A percentile compares a stretch with the other conserved stretches of the same genome.
Evolutionary conservation across 2,888 invertebrate species (phyloP).

Genomic region (Diplolepis rosae): DNA sequence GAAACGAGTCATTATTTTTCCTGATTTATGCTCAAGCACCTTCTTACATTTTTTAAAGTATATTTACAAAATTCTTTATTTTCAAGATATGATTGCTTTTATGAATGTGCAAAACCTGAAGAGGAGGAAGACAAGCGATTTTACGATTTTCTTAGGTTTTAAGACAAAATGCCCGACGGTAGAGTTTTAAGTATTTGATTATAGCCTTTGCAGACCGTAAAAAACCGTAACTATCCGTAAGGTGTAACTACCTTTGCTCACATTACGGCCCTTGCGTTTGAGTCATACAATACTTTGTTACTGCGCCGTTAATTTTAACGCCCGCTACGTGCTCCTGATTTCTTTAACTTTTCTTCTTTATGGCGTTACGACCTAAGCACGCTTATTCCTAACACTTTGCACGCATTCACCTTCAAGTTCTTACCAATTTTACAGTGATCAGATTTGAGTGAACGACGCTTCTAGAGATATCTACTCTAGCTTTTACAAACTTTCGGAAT

Average conservation of each 20-base stretch:
- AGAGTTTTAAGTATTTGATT: constrained; percentile 70
- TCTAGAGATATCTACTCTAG: neutral
- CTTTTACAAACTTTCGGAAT: neutral
- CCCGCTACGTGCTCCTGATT: constrained; percentile 69
- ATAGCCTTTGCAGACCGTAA: constrained; percentile 62
- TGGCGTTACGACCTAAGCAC: constrained; percentile 51
- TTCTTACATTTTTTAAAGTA: neutral
- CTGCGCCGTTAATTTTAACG: constrained; percentile 73
- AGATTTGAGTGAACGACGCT: neutral
- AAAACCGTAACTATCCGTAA: constrained; percentile 59
- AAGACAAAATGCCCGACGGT: constrained; percentile 48
- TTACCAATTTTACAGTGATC: constrained; percentile 19
- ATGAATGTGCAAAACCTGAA: neutral
- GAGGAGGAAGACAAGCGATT: constrained; percentile 49
- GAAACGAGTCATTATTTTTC: neutral
- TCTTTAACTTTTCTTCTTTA: constrained; percentile 63
- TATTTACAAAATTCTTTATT: neutral
- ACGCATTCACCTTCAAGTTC: constrained; percentile 20
- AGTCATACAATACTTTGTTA: constrained; percentile 70
- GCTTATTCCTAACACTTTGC: constrained; percentile 16
- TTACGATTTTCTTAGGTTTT: constrained; percentile 56
- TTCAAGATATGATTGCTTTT: neutral
- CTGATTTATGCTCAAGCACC: no score
- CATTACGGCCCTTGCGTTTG: constrained; percentile 52
- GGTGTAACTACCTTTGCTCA: constrained; percentile 57